phyloP scores from a whole-genome alignment of 2,113 vertebrate species.

The Sinocyclocheilus rhinocerous region DNA sequence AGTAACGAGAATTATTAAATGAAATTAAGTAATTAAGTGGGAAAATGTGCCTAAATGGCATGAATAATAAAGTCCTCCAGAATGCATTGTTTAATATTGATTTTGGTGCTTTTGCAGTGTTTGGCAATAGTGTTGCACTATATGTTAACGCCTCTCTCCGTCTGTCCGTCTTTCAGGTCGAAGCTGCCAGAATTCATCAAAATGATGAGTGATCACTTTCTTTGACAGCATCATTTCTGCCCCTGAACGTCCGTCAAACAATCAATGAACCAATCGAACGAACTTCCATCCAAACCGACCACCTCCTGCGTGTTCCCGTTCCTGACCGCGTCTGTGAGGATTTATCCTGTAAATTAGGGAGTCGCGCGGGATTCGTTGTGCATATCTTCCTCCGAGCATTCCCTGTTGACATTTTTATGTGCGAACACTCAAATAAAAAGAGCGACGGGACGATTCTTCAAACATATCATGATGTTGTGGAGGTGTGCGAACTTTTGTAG shows the following conservation, averaged over 20 bases:
- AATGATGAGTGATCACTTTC: constrained; percentile 94
- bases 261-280: constrained; percentile 51
- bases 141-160: not conserved
- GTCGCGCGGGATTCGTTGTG: constrained; percentile 78
- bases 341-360: constrained; percentile 71
- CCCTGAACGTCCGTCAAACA: constrained; percentile 65
- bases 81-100: no score
- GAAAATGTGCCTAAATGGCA: not conserved
- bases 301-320: constrained; percentile 67
- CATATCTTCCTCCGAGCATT: constrained; percentile 80
- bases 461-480: constrained; percentile 88
- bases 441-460: constrained; percentile 75
- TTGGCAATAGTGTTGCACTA: no score
- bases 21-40: not conserved
- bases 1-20: no score
- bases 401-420: constrained; percentile 68
- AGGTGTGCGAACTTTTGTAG: constrained; percentile 87
- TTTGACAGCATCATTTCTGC: constrained; percentile 85
- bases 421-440: constrained; percentile 48
- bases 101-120: not conserved
- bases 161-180: constrained; percentile 80
- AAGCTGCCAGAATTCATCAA: constrained; percentile 94
- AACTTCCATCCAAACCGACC: constrained; percentile 61
- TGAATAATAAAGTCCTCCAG: not conserved
- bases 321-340: constrained; percentile 60